Percentiles rank a stretch among this genome's conserved stretches.
Evolutionary conservation across 2,113 vertebrate genomes (phyloP).

Genomic region (Ochotona princeps): DNA sequence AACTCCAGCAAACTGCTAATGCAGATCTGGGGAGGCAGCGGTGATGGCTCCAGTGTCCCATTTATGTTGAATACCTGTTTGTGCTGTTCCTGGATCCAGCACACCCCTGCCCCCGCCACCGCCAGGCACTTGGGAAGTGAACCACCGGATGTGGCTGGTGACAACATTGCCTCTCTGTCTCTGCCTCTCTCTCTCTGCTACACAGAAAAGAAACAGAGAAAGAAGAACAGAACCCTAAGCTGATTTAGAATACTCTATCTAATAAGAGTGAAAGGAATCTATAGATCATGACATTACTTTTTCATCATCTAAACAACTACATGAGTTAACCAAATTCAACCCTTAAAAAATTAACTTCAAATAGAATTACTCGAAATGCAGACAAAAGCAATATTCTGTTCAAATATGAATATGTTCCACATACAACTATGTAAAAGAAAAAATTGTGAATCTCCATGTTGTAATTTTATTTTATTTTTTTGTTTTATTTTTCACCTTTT

Average conservation of each 20-base stretch:
- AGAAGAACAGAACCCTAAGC: slow-evolving; percentile 40
- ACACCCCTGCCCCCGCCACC: no score
- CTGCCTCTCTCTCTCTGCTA: no score
- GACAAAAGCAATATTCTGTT: slow-evolving; percentile 64
- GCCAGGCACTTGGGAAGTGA: no score
- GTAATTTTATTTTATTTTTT: slow-evolving; percentile 72
- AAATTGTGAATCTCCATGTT: slow-evolving; percentile 81
- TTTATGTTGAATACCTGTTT: no score
- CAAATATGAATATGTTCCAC: slow-evolving; percentile 72
- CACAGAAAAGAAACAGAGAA: no score
- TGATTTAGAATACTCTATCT: slow-evolving; percentile 38
- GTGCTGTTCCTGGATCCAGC: no score
- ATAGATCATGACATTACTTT: slow-evolving; percentile 9
- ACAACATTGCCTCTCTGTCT: no score
- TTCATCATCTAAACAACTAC: slow-evolving; percentile 36
- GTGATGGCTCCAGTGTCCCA: no score
- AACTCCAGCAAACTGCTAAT: no score
- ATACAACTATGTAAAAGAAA: slow-evolving; percentile 80
- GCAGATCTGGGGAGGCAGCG: no score
- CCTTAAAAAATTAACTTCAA: slow-evolving; percentile 78
- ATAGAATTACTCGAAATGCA: slow-evolving; percentile 72
- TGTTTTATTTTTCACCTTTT: slow-evolving; percentile 82
- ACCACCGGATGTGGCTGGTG: no score
- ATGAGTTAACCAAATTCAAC: slow-evolving; percentile 68
- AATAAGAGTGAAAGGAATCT: slow-evolving; percentile 42